These are phyloP conservation scores for Polydesmus complanatus DNA, from an alignment of 2,888 invertebrate genomes.

Conservation along the genomic window DNA sequence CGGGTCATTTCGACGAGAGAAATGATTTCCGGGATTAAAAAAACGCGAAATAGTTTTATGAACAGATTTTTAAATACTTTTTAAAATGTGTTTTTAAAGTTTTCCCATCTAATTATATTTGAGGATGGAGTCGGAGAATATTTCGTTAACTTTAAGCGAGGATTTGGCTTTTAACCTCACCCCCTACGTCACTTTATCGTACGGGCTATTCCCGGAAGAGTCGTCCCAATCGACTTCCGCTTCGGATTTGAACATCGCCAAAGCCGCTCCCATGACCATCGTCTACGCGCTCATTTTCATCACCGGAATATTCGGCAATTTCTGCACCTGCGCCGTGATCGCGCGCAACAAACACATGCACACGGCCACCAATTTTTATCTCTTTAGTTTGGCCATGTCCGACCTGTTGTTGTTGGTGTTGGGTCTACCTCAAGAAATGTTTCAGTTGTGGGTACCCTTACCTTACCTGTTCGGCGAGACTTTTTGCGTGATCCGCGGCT, in stretches of 20 bases:
- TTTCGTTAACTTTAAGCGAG: too few relatives aligned
- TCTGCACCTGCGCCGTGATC: constrained; percentile 64
- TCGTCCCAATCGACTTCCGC: not conserved
- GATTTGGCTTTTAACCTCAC: too few relatives aligned
- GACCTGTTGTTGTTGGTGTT: constrained; percentile 61
- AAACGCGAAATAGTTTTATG: too few relatives aligned
- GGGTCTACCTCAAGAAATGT: constrained; percentile 66
- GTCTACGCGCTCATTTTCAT: constrained; percentile 55
- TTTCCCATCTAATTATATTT: too few relatives aligned
- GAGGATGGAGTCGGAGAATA: too few relatives aligned
- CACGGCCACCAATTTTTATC: constrained; percentile 68
- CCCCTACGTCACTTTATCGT: too few relatives aligned
- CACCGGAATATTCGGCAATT: constrained; percentile 60
- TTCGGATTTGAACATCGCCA: constrained; percentile 3
- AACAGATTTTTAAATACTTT: too few relatives aligned
- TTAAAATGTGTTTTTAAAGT: too few relatives aligned
- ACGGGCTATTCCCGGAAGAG: too few relatives aligned
- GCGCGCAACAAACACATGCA: constrained; percentile 63
- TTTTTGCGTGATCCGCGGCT: constrained; percentile 58
- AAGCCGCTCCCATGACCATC: constrained; percentile 41
- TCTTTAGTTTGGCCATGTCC: constrained; percentile 65
- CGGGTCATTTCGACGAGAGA: too few relatives aligned
- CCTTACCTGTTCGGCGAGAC: constrained; percentile 53
- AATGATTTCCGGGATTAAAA: too few relatives aligned
- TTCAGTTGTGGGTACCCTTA: constrained; percentile 56